Base-by-base conservation (phyloP, 2,113 vertebrate genomes). In the Muscicapa adusta region DNA sequence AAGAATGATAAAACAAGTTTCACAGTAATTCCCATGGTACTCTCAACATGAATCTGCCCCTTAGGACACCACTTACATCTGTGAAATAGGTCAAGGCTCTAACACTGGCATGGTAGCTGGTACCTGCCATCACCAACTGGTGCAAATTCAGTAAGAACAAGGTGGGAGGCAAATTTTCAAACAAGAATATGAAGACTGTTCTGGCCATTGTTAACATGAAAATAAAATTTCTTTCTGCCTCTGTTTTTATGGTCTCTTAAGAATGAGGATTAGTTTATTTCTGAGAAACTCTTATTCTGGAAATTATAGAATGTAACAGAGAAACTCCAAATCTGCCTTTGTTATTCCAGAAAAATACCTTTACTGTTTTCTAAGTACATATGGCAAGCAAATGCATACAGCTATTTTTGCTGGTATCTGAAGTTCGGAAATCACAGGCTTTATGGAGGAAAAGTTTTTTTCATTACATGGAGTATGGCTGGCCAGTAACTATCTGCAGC, bases 371-470 rank as follows among this genome's bases (percentile, higher is more conserved):
- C 60, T 78, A 65, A 76, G 45, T 92, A 82, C 70, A 93, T 91
- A 91, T 91, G 86, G 89, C 68, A 92, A 96, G 67, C 85, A 97
- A 94, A 96, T 89, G 38, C 26, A 88, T 89, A 42, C 4, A 36
- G 84, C 80, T 93, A 72, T 78, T 85, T 96, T 96, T 91, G 43
- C 66, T 92, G 26, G 31, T 89, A 62, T 93, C 91, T 91, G 82
- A 88, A 94, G 66, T 29, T 88, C 8, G 23, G 75, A 95, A 94
- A 92, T 93, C 54, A 74, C 51, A 79, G 79, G 6, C 28, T 62
- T 78, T 85, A 68, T 67, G 54, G 24, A 68, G 74, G 61, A 89
- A 80, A 73, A 38, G 12, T 50, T 54, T 94, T 92, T 83, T 93
- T 93, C 40, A 81, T 91, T 91, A 68, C 20, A 9, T 34, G 29